Base-by-base conservation (phyloP, 2,888 invertebrate genomes). In the Hybos culiciformis region DNA sequence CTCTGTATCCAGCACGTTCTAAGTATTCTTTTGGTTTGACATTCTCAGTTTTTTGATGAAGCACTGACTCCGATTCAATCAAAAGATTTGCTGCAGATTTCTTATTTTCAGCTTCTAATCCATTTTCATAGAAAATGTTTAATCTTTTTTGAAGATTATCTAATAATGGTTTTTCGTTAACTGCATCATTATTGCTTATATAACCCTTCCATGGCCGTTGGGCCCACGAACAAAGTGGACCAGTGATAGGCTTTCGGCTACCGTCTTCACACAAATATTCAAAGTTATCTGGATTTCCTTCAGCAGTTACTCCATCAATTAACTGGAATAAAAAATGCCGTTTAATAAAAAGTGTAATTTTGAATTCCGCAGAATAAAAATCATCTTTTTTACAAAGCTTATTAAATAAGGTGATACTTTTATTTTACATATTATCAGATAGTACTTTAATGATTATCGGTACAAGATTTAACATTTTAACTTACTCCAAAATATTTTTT, bases 121-220 rank as follows among this genome's bases (percentile, higher is more conserved):
- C 66, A 37, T 63, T 60, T 41, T 53, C 52, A 23, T 63, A 66
- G 57, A 65, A 66, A 20, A 56, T 56, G 42, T 61, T 59, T 14
- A 66, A 48, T 21, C 65, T 61, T n/a, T 51, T 45, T 49, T 66
- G 66, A 37, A 66, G 49, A 37, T 57, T 54, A 24, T 61, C 55
- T 23, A 65, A 46, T n/a, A 58, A 51, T 33, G 59, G 51, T 2
- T 54, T 45, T 5, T 58, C 60, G 15, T 53, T 57, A 2, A 63
- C 61, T 9, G 56, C 50, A 45, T 75, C 77, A 11, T 74, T 74
- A 56, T 83, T 83, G 6, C 77, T 77, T 58, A 83, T 68, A 52
- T 81, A 73, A 11, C 83, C 83, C 56, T 78, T 83, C 83, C 87
- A 87, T n/a, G 87, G 87, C 45, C 86, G 71, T 1, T 83, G 82